A percentile compares a stretch with the other conserved stretches of the same genome.
phyloP scores from a whole-genome alignment of 2,888 invertebrate species.

The Eremobia ochroleuca region DNA sequence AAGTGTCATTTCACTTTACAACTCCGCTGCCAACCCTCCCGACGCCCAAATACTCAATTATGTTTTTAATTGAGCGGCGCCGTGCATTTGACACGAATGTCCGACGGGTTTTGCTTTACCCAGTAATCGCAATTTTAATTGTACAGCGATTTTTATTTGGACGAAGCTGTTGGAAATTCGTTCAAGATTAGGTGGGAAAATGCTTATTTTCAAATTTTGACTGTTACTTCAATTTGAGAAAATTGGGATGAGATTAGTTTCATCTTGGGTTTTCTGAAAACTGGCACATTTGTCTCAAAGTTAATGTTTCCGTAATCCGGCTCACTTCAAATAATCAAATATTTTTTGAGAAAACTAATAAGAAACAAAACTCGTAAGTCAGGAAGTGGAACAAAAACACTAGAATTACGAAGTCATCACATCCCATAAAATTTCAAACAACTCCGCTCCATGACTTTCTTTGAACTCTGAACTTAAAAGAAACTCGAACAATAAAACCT shows the following conservation, averaged over 20 bases:
- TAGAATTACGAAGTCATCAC: slow-evolving; percentile 25
- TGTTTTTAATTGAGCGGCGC: slow-evolving; percentile 86
- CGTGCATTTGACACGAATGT: slow-evolving; percentile 83
- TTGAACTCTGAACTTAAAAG: slow-evolving; percentile 44
- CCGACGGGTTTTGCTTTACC: slow-evolving; percentile 65
- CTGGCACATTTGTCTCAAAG: background rate
- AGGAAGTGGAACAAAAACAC: slow-evolving; percentile 22
- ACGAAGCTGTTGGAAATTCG: slow-evolving; percentile 27
- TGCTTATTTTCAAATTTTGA: slow-evolving; percentile 22
- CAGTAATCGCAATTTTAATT: slow-evolving; percentile 67
- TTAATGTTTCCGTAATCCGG: background rate
- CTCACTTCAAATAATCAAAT: slow-evolving; percentile 1
- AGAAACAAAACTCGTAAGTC: slow-evolving; percentile 5
- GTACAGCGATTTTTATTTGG: slow-evolving; percentile 60
- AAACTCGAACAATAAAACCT: slow-evolving; percentile 58
- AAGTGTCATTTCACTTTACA: slow-evolving; percentile 68
- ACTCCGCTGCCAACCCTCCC: slow-evolving; percentile 39
- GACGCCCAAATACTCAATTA: slow-evolving; percentile 83
- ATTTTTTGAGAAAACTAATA: slow-evolving; percentile 18
- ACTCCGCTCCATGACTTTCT: slow-evolving; percentile 38
- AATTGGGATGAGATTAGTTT: slow-evolving; percentile 31
- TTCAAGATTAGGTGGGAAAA: slow-evolving; percentile 36
- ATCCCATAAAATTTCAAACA: slow-evolving; percentile 42
- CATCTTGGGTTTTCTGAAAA: slow-evolving; percentile 1
- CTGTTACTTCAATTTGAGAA: slow-evolving; percentile 14